These are phyloP conservation scores for Merops nubicus DNA, from an alignment of 2,113 vertebrate species.

Conservation along the genomic window DNA sequence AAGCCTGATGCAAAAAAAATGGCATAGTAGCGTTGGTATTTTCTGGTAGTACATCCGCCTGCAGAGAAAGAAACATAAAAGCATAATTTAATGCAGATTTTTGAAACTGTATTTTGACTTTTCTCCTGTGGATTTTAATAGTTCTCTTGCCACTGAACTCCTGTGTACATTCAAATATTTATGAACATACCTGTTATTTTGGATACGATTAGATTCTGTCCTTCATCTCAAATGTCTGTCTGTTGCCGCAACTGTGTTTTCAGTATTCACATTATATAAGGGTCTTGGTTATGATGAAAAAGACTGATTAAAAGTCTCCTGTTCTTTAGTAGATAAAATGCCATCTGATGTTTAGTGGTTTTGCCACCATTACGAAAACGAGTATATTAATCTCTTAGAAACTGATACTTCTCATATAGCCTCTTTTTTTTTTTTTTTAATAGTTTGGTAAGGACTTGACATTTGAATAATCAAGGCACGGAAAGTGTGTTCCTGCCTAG, in stretches of 20 bases:
- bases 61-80: neutral
- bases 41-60: neutral
- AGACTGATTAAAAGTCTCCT: neutral
- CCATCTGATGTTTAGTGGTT: neutral
- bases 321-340: neutral
- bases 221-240: neutral
- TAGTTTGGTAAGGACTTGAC: neutral
- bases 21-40: neutral
- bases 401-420: neutral
- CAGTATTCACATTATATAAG: neutral
- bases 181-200: neutral
- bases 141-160: neutral
- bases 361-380: neutral
- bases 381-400: neutral
- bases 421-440: neutral
- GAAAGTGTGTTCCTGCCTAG: neutral
- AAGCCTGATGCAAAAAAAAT: neutral
- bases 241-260: neutral
- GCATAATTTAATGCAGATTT: neutral
- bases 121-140: neutral
- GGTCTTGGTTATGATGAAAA: neutral
- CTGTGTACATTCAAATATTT: neutral
- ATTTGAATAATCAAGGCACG: neutral
- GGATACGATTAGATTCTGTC: neutral
- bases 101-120: neutral